Conservation (phyloP, 1,140 invertebrate genomes). For the Drosophila simulans region DNA sequence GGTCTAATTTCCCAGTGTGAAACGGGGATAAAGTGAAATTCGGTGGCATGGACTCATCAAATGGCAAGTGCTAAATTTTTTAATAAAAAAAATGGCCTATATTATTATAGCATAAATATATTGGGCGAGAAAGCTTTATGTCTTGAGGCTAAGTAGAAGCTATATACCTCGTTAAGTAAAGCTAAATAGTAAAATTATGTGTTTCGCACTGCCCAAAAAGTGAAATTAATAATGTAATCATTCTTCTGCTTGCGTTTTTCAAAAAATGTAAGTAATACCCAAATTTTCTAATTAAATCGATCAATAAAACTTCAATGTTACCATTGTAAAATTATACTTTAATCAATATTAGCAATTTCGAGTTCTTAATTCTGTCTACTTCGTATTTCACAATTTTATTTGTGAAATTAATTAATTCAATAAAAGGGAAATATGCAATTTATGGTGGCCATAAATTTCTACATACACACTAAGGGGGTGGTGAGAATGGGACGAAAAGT, state of each 20-base stretch:
- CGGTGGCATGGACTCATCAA: neutral
- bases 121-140: no score
- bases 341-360: conserved; percentile 16
- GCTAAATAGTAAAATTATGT: no score
- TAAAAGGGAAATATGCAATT: conserved; percentile 68
- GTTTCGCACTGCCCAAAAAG: no score
- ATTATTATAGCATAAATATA: no score
- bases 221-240: no score
- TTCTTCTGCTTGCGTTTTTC: no score
- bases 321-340: neutral
- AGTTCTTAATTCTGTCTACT: neutral
- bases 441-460: conserved; percentile 67
- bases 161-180: no score
- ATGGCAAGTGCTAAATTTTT: neutral
- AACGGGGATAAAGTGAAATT: neutral
- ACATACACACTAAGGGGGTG: conserved; percentile 20
- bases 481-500: neutral
- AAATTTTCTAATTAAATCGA: no score
- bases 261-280: no score
- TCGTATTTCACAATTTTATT: conserved; percentile 58
- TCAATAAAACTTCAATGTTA: neutral
- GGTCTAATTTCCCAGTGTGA: conserved; percentile 17
- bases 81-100: no score
- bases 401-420: conserved; percentile 72
- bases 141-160: no score